Conservation (phyloP, 2,797 vertebrate genomes). For the Hippocampus kuda region DNA sequence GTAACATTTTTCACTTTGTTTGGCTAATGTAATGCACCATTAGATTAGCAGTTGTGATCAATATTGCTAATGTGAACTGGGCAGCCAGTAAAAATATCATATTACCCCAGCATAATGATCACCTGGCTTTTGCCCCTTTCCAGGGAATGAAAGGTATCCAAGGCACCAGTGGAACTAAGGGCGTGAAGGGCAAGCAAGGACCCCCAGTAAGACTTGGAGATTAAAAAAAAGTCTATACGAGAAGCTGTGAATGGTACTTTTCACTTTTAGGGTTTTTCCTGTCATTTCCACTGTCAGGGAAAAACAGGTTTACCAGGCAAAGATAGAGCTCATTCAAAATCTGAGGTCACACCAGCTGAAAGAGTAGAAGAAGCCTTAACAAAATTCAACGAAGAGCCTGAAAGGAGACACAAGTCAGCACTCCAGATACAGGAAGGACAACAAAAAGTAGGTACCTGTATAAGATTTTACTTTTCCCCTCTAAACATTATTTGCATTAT, state of each 20-base stretch:
- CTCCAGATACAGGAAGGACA: constrained; percentile 16
- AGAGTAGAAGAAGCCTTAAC: not conserved
- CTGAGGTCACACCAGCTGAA: constrained; percentile 1
- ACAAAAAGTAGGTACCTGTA: constrained; percentile 50
- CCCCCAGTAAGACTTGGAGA: constrained; percentile 51
- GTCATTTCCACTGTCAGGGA: constrained; percentile 47
- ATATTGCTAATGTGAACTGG: not conserved
- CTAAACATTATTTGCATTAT: not conserved
- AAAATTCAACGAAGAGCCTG: constrained; percentile 1
- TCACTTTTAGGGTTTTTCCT: not conserved
- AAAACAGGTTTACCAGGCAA: constrained; percentile 51
- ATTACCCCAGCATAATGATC: not conserved
- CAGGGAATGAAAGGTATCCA: constrained; percentile 53
- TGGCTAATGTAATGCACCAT: not conserved
- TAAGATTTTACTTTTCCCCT: constrained; percentile 21
- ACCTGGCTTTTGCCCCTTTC: constrained; percentile 15
- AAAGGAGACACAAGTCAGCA: not conserved
- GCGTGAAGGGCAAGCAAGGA: constrained; percentile 58
- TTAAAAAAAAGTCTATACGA: not conserved
- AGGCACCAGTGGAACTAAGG: constrained; percentile 50
- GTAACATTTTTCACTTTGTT: not conserved
- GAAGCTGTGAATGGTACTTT: not conserved
- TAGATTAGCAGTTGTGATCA: not conserved
- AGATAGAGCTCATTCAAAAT: constrained; percentile 8
- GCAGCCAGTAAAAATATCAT: too few species aligned